These are phyloP conservation scores for Boloria euphrosyne DNA, from an alignment of 2,888 invertebrate genomes.

Conservation along the genomic window DNA sequence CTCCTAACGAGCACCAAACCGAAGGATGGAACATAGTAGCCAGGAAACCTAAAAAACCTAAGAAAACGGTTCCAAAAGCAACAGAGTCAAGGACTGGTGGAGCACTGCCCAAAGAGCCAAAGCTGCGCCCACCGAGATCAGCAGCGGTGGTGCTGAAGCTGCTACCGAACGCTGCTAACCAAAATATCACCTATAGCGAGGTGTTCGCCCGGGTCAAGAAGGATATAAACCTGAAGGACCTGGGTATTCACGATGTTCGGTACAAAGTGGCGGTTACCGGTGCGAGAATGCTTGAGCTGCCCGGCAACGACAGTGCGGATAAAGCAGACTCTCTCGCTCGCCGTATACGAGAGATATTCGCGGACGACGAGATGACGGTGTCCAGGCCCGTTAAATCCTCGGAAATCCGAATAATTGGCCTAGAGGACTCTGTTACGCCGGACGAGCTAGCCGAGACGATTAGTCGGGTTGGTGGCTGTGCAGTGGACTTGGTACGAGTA, in stretches of 20 bases:
- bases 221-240: not conserved
- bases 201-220: not conserved
- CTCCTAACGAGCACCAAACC: too few relatives aligned
- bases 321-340: not conserved
- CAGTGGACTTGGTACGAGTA: not conserved
- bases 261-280: not conserved
- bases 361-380: not conserved
- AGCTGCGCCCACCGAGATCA: not conserved
- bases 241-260: not conserved
- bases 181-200: not conserved
- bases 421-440: not conserved
- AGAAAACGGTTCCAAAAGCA: not conserved
- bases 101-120: not conserved
- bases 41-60: too few relatives aligned
- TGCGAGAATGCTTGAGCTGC: not conserved
- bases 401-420: not conserved
- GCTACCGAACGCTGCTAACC: not conserved
- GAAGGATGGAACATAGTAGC: too few relatives aligned
- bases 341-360: not conserved
- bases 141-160: not conserved
- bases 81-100: not conserved
- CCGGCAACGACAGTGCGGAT: not conserved
- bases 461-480: not conserved
- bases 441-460: not conserved
- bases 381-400: not conserved